Conservation (phyloP, 2,797 vertebrate species). For the Dermochelys coriacea region DNA sequence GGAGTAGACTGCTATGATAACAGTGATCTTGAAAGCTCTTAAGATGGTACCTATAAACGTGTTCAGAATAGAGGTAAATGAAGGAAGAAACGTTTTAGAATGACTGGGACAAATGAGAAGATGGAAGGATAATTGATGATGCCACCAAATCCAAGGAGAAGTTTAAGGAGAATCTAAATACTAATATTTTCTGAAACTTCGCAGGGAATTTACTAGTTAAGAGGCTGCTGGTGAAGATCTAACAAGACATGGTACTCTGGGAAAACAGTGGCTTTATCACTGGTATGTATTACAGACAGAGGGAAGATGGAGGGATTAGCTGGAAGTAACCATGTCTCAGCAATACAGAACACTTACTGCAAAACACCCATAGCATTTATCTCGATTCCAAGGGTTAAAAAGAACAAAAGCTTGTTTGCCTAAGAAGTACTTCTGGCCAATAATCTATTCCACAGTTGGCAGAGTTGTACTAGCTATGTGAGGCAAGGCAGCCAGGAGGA, state of each 20-base stretch:
- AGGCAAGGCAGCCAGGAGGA: not conserved
- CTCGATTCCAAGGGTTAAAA: conserved; percentile 13
- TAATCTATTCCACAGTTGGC: not conserved
- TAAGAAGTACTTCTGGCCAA: conserved; percentile 9
- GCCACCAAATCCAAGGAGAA: no score
- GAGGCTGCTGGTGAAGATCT: not conserved
- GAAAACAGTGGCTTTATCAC: conserved; percentile 12
- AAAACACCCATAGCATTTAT: not conserved
- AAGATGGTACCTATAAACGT: no score
- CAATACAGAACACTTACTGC: not conserved
- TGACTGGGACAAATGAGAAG: no score
- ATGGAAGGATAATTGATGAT: no score
- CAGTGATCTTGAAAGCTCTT: no score
- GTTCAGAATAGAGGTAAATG: no score
- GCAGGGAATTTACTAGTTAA: not conserved
- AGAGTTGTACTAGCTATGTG: not conserved
- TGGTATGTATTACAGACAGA: not conserved
- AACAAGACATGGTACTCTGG: not conserved
- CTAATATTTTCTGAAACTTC: not conserved
- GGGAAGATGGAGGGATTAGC: not conserved
- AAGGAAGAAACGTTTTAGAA: no score
- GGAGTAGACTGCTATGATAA: no score
- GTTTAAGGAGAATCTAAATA: not conserved
- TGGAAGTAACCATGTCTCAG: no score
- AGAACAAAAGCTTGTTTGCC: not conserved